These are phyloP conservation scores for Corythornis vintsioides DNA, from an alignment of 2,113 vertebrate genomes.

Conservation along the genomic window DNA sequence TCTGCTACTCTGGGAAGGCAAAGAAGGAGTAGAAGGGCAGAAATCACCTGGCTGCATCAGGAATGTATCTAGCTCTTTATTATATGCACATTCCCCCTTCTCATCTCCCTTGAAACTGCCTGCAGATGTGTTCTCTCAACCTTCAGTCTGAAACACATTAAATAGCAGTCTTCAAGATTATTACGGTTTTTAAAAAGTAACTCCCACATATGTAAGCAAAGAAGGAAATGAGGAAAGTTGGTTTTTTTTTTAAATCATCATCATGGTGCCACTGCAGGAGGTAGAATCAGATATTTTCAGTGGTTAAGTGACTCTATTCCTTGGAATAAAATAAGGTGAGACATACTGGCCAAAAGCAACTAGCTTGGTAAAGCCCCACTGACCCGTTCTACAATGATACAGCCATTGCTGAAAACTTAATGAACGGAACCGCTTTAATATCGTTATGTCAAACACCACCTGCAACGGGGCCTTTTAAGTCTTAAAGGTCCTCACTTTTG, in stretches of 20 bases:
- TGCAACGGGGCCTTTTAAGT: neutral
- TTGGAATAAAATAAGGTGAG: neutral
- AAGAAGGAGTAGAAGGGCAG: neutral
- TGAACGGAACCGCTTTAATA: neutral
- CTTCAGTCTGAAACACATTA: constrained; percentile 1
- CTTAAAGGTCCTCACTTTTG: neutral
- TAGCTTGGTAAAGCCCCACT: neutral
- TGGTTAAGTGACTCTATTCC: neutral
- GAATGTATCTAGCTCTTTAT: neutral
- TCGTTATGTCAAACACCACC: neutral
- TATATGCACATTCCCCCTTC: neutral
- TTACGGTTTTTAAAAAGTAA: constrained; percentile 5
- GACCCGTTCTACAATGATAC: neutral
- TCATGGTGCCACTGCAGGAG: neutral
- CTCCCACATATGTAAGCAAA: constrained; percentile 3
- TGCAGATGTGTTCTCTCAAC: constrained; percentile 23
- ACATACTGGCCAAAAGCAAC: neutral
- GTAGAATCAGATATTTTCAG: neutral
- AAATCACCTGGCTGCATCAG: constrained; percentile 25
- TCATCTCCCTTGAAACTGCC: constrained; percentile 31
- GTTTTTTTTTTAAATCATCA: neutral
- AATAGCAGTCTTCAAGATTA: constrained; percentile 8
- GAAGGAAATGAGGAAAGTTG: neutral
- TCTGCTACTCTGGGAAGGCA: neutral
- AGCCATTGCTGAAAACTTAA: neutral